A percentile compares a stretch with the other conserved stretches of the same genome.
Evolutionary conservation across 2,888 invertebrate genomes (phyloP).

Genomic region (Mythimna pallens): DNA sequence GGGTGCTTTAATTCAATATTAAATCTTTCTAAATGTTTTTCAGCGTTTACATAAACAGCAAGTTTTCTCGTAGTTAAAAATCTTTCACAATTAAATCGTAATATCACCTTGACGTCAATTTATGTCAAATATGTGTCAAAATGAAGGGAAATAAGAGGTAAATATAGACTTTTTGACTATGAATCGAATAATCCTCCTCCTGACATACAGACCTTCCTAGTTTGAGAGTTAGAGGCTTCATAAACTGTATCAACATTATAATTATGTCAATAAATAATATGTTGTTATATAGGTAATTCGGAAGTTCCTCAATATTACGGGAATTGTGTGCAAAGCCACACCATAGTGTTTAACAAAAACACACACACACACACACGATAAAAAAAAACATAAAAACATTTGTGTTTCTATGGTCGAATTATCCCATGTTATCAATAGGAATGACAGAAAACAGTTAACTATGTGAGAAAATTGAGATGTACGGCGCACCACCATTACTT

Average conservation of each 20-base stretch:
- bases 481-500: conserved; percentile 68
- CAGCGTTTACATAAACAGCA: too few species aligned
- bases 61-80: neutral
- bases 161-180: too few species aligned
- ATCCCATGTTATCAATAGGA: conserved; percentile 37
- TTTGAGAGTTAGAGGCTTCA: too few species aligned
- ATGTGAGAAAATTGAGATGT: conserved; percentile 73
- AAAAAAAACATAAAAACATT: conserved; percentile 15
- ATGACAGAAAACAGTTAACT: conserved; percentile 38
- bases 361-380: neutral
- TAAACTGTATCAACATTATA: too few species aligned
- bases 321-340: too few species aligned
- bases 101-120: too few species aligned
- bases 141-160: neutral
- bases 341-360: too few species aligned
- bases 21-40: neutral
- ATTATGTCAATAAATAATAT: too few species aligned
- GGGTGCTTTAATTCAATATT: neutral
- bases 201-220: too few species aligned
- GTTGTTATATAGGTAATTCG: too few species aligned
- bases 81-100: neutral
- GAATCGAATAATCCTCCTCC: too few species aligned
- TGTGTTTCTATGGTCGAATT: conserved; percentile 26
- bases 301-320: too few species aligned
- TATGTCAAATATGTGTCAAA: neutral